A percentile compares a stretch with the other conserved stretches of the same genome.
Conservation (phyloP, 2,113 vertebrate genomes). For the Chamaea fasciata region DNA sequence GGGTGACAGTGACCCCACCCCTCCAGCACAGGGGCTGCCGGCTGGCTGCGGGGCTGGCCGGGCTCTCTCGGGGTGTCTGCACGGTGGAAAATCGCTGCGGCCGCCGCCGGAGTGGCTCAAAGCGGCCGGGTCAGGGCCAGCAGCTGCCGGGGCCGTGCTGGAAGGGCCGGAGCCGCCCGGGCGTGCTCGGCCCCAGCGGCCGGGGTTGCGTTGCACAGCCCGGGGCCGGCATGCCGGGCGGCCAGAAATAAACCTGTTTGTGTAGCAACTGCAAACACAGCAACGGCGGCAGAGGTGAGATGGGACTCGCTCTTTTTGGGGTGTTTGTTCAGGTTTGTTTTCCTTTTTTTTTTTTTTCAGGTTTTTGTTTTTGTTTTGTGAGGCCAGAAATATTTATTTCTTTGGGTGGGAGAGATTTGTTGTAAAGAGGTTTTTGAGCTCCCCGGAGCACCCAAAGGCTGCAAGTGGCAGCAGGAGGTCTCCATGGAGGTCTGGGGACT, state of each 20-base stretch:
- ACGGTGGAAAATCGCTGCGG: constrained; percentile 32
- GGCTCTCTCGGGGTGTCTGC: not conserved
- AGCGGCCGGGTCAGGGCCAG: constrained; percentile 14
- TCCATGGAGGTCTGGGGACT: not conserved
- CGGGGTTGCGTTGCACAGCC: constrained; percentile 1
- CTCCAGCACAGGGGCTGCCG: not conserved
- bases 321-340: too few species aligned
- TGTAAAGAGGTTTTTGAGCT: not conserved
- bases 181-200: not conserved
- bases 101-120: not conserved
- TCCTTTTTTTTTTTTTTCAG: too few species aligned
- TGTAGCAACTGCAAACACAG: constrained; percentile 69
- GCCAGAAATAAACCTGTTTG: constrained; percentile 75
- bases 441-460: fast-evolving
- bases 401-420: not conserved
- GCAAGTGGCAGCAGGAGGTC: not conserved
- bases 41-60: not conserved
- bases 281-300: constrained; percentile 36
- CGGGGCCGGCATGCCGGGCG: not conserved
- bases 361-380: not conserved
- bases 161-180: not conserved
- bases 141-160: constrained; percentile 54
- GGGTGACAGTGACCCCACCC: not conserved
- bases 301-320: not conserved
- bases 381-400: not conserved